phyloP scores from a whole-genome alignment of 2,797 vertebrate species.

The Acestrorhynchus altus region DNA sequence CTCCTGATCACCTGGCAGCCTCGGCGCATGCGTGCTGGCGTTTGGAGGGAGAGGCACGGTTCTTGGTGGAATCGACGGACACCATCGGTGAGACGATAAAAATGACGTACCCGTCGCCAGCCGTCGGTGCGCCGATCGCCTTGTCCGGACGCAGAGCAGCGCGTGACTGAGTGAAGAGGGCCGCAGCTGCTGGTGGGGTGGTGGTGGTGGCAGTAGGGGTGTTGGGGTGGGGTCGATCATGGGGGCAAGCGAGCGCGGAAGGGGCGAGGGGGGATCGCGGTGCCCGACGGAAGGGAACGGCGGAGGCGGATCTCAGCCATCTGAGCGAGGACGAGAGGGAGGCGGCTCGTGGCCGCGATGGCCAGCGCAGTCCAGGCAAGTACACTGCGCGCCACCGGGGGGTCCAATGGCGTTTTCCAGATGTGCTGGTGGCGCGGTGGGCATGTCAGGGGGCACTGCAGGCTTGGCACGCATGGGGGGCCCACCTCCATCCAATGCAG shows the following conservation, averaged over 20 bases:
- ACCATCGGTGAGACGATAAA: conserved; percentile 49
- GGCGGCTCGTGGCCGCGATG: conserved; percentile 89
- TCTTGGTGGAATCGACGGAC: conserved; percentile 72
- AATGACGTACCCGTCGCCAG: conserved; percentile 65
- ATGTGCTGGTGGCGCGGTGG: conserved; percentile 2
- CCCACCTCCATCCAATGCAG: conserved; percentile 38
- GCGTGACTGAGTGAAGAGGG: conserved; percentile 59
- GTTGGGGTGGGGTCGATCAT: conserved; percentile 76
- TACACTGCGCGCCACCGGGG: conserved; percentile 84
- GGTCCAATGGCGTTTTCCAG: conserved; percentile 31
- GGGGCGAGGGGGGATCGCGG: conserved; percentile 83
- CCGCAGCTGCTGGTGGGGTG: background rate
- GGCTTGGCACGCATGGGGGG: conserved; percentile 46
- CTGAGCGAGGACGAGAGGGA: conserved; percentile 90
- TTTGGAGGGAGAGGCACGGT: conserved; percentile 59
- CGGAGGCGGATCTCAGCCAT: conserved; percentile 85
- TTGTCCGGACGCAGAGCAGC: conserved; percentile 62
- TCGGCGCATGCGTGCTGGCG: conserved; percentile 81
- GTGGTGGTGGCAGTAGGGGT: conserved; percentile 36
- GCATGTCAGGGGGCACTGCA: conserved; percentile 44
- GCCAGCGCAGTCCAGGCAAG: conserved; percentile 91
- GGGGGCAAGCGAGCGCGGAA: conserved; percentile 96
- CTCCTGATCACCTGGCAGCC: conserved; percentile 76
- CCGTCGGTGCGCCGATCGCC: conserved; percentile 53
- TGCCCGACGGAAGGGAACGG: conserved; percentile 82